Evolutionary conservation across 2,888 invertebrate genomes (phyloP).

Genomic region (Chironomus riparius): DNA sequence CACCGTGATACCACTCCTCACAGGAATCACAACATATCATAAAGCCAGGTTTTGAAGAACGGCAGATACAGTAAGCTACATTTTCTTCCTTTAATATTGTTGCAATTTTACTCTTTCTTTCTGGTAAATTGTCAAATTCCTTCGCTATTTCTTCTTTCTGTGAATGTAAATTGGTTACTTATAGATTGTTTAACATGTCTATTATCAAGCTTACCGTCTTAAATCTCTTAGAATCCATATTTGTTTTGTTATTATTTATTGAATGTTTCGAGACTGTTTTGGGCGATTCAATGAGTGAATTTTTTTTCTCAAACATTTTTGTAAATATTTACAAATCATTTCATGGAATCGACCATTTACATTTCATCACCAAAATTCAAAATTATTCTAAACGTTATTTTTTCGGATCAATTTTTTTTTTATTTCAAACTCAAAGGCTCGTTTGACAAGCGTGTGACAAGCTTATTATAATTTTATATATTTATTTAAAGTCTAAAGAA

Average conservation of each 20-base stretch:
- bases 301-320: too few species aligned
- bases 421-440: too few species aligned
- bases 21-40: slow-evolving; percentile 98
- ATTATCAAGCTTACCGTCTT: background rate
- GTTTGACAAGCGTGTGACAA: too few species aligned
- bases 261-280: too few species aligned
- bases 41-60: slow-evolving; percentile 87
- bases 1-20: slow-evolving; percentile 98
- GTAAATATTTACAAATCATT: too few species aligned
- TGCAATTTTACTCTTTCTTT: slow-evolving; percentile 83
- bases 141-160: slow-evolving; percentile 77
- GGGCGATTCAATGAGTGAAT: too few species aligned
- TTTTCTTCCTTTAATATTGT: slow-evolving; percentile 80
- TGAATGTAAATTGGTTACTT: background rate
- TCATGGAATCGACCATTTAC: too few species aligned
- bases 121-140: slow-evolving; percentile 72
- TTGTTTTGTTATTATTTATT: background rate
- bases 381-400: too few species aligned
- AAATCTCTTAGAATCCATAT: slow-evolving; percentile 8
- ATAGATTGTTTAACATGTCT: background rate
- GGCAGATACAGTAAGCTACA: slow-evolving; percentile 89
- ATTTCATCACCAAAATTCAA: too few species aligned
- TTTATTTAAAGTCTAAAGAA: too few species aligned
- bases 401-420: too few species aligned
- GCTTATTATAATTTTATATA: too few species aligned